Evolutionary conservation across 2,888 invertebrate species (phyloP).

Genomic region (Phragmatobia fuliginosa): DNA sequence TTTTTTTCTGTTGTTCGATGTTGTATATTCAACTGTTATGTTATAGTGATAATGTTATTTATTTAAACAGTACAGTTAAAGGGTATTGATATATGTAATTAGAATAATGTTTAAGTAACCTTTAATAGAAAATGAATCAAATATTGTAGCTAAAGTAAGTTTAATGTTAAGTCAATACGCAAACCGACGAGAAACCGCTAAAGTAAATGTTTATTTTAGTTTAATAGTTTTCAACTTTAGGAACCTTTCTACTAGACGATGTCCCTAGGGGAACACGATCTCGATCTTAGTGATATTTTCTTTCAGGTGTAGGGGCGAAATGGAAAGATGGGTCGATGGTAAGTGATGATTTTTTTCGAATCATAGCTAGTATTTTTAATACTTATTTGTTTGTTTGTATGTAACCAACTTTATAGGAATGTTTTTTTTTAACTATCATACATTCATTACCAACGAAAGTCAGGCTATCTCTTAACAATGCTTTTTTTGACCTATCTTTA

Average conservation of each 20-base stretch:
- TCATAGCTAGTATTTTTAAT: too few relatives aligned
- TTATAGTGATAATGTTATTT: too few relatives aligned
- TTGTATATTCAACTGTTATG: too few relatives aligned
- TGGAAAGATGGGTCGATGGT: too few relatives aligned
- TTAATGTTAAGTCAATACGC: neutral
- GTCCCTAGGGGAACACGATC: neutral
- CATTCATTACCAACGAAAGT: neutral
- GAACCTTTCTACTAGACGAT: neutral
- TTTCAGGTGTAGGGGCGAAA: too few relatives aligned
- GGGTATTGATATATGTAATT: neutral
- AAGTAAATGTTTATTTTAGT: neutral
- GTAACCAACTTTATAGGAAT: too few relatives aligned
- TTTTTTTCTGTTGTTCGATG: too few relatives aligned
- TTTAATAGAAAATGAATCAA: neutral
- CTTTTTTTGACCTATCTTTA: neutral
- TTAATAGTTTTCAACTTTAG: neutral
- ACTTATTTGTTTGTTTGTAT: too few relatives aligned
- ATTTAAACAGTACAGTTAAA: neutral
- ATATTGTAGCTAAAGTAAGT: neutral
- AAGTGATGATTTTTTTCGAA: too few relatives aligned
- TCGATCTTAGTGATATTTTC: neutral
- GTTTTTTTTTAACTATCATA: too few relatives aligned
- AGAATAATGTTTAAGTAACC: neutral
- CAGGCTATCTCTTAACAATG: neutral
- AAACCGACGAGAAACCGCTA: neutral